These are phyloP conservation scores for Gopherus evgoodei DNA, from an alignment of 2,113 vertebrate genomes.

Conservation along the genomic window DNA sequence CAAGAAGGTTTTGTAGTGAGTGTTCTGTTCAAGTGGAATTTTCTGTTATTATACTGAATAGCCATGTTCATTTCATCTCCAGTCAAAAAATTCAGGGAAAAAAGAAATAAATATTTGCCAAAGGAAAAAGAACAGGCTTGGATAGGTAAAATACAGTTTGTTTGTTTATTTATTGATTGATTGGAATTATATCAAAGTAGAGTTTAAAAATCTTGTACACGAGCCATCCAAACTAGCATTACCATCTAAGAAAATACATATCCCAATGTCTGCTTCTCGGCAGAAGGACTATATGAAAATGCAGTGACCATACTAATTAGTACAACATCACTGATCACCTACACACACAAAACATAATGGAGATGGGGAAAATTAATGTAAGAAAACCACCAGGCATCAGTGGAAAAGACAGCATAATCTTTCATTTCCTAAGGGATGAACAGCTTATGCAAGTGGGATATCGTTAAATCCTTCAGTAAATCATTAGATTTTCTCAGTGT, in stretches of 20 bases:
- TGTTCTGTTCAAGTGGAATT: not conserved
- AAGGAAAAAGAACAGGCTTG: not conserved
- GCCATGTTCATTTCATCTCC: not conserved
- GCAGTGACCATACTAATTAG: conserved; percentile 33
- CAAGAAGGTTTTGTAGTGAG: not conserved
- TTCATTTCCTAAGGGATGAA: conserved; percentile 45
- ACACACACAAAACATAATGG: not conserved
- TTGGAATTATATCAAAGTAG: not conserved
- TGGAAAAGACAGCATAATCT: conserved; percentile 52
- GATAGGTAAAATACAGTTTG: not conserved
- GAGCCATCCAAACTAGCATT: not conserved
- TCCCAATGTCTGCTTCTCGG: not conserved
- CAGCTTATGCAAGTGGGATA: conserved; percentile 44
- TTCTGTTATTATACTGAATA: not conserved
- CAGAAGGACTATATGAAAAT: not conserved
- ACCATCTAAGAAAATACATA: not conserved
- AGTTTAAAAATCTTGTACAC: not conserved
- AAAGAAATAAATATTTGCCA: not conserved
- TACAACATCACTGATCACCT: not conserved
- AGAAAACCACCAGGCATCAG: not conserved
- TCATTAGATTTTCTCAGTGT: conserved; percentile 40
- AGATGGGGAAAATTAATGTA: rapidly evolving
- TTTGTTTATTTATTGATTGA: not conserved
- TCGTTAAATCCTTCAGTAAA: conserved; percentile 60
- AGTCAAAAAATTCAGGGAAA: not conserved